Evolutionary conservation across 1,140 invertebrate species (phyloP), one percentile per base, ranked within the genome.

Genomic region (Mya arenaria): DNA sequence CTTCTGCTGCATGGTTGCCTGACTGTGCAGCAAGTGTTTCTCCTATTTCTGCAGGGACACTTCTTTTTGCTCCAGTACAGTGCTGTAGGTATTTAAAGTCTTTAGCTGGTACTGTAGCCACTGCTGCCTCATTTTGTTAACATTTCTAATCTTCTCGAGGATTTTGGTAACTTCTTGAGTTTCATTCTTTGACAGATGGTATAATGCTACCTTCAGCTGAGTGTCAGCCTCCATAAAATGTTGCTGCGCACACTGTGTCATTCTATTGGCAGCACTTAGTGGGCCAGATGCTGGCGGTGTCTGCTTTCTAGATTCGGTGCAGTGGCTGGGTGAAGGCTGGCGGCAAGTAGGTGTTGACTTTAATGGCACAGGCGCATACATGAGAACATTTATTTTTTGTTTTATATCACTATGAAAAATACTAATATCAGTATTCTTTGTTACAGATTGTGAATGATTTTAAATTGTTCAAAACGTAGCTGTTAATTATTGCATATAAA

Each of bases 1-100:
- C 62, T 65, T 65, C 62, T 65, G 62, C 62, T 65, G 62, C 62
- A 65, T 65, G 30, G 55, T 36, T 65, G 62, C 62, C 62, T 65
- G 62, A 65, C 28, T 65, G 62, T 65, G 4, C n/a, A 65, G 36
- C 36, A 65, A 34, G 62, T 65, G 36, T 34, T 65, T 65, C 36
- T 65, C 62, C 36, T 34, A 32, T 65, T 65, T 65, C 62, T 65
- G 62, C 62, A 65, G 28, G 19, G 30, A 65, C 36, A 34, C 62
- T 34, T 32, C 62, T 65, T 65, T 32, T n/a, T 65, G 62, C 62
- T 65, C 28, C 62, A 65, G 62, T 65, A 17, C 62, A 65, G 28
- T 19, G 36, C 62, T 65, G n/a, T 34, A 32, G 30, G 30, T 65
- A 25, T 65, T 65, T 25, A 65, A 34, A 65, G 62, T 65, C 28